Conservation (phyloP, 2,113 vertebrate genomes). For the Labrus mixtus region DNA sequence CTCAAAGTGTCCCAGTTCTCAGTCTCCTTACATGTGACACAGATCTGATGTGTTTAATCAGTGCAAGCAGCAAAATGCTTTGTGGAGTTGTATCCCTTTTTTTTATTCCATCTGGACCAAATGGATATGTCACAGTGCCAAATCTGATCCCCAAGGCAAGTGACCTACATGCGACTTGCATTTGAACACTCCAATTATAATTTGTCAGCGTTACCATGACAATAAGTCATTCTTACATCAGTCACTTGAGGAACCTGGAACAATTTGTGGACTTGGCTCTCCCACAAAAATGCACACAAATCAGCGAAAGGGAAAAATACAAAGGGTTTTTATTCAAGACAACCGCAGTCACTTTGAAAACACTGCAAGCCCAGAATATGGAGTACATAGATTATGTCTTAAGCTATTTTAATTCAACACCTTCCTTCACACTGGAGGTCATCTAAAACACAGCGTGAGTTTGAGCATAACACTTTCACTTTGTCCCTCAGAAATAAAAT, state of each 20-base stretch:
- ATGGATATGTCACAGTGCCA: conserved; percentile 41
- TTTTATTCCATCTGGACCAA: conserved; percentile 46
- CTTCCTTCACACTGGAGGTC: background rate
- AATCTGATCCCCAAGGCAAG: conserved; percentile 36
- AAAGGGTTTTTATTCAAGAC: background rate
- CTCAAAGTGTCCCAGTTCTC: conserved; percentile 29
- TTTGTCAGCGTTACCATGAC: conserved; percentile 37
- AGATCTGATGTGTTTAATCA: conserved; percentile 49
- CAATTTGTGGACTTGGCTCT: conserved; percentile 1
- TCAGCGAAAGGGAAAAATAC: background rate
- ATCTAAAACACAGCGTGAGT: conserved; percentile 24
- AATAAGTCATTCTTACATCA: conserved; percentile 36
- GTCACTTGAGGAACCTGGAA: conserved; percentile 31
- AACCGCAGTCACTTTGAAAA: background rate
- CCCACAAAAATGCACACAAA: conserved; percentile 4
- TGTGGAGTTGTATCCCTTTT: background rate
- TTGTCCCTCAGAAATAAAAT: conserved; percentile 19
- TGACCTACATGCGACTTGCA: conserved; percentile 50
- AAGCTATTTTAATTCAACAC: conserved; percentile 1
- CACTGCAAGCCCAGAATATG: conserved; percentile 1
- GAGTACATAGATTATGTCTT: background rate
- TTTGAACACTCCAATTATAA: conserved; percentile 37
- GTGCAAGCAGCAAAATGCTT: conserved; percentile 31
- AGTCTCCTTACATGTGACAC: conserved; percentile 51
- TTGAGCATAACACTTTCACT: conserved; percentile 1